Evolutionary conservation across 1,140 invertebrate genomes (phyloP), one percentile per base, ranked within the genome.

Genomic region (Drosophila murphyi): DNA sequence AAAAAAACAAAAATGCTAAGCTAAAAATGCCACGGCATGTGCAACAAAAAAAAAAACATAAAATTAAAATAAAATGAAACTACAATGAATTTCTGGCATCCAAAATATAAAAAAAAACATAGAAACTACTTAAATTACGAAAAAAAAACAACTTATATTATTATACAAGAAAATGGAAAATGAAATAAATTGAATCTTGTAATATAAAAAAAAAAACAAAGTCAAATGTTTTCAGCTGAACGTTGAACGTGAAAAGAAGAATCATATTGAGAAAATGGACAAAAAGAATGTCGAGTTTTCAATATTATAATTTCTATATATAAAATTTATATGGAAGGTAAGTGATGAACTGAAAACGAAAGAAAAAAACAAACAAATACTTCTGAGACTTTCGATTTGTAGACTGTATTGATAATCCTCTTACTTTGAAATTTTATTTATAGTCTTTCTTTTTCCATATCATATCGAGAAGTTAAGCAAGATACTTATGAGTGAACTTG

Each of bases 161-260:
- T 90, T 89, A 91, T 89, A 92, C 90, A 92, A 91, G 89, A 91
- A 88, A 80, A 86, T 81, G 74, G 41, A 62, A 88, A 88, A 88
- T 90, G 74, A 90, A 88, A 92, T 91, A 92, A 92, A 92, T 90
- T 92, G 90, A 90, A 91, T 92, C 90, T 92, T 92, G 90, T 92
- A 92, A 92, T 92, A 92, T 91, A 92, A 72, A 82, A 65, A 51
- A 47, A 41, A 10, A 63, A 4, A 8, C 1, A 54, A 20, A 20
- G 20, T 20, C 20, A 20, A 20, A 20, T 20, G 20, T 20, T 20
- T 20, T 20, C 12, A 20, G 1, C 20, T 20, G 1, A 20, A 20
- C 20, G 20, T 20, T 20, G 20, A 20, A 20, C 20, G 20, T 20
- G 20, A 20, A 20, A 20, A 20, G 20, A 20, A 20, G 20, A 20